Evolutionary conservation across 2,113 vertebrate species (phyloP).

Genomic region (Crotalus horridus): DNA sequence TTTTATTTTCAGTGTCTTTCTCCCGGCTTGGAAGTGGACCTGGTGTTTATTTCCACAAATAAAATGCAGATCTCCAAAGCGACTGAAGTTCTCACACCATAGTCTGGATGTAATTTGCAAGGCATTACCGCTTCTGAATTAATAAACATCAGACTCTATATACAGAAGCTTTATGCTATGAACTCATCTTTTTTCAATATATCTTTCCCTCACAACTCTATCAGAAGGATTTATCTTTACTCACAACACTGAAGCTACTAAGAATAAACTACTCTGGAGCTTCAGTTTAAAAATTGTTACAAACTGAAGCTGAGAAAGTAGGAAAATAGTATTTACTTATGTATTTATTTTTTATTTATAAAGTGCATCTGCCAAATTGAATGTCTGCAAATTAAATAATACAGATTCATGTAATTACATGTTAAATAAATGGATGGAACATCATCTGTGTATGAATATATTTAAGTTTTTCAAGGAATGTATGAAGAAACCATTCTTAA

Average conservation of each 20-base stretch:
- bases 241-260: not conserved
- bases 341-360: not conserved
- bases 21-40: too few relatives aligned
- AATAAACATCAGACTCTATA: not conserved
- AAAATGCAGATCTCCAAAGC: not conserved
- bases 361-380: not conserved
- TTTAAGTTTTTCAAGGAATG: not conserved
- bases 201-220: not conserved
- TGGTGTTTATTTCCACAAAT: too few relatives aligned
- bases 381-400: not conserved
- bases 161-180: not conserved
- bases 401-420: not conserved
- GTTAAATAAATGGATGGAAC: not conserved
- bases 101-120: not conserved
- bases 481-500: not conserved
- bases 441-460: not conserved
- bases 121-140: not conserved
- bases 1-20: too few relatives aligned
- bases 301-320: not conserved
- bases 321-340: not conserved
- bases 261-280: not conserved
- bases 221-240: not conserved
- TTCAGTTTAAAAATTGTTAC: not conserved
- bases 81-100: not conserved
- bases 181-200: rapidly evolving